Percentiles rank a stretch among this genome's conserved stretches.
phyloP scores from a whole-genome alignment of 2,888 invertebrate species.

The Hydraecia micacea region DNA sequence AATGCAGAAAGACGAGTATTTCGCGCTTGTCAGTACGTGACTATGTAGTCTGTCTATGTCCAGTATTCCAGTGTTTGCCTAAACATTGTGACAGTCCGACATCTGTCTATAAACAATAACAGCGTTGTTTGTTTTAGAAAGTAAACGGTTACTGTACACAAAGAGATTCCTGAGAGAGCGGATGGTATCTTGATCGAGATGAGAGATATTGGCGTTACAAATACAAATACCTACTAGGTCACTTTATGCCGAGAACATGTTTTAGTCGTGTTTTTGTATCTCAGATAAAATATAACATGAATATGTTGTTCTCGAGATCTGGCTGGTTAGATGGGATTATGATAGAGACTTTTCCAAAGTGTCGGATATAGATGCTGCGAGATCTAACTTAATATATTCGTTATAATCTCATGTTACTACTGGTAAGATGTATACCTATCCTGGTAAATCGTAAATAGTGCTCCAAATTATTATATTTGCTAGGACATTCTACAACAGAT shows the following conservation, averaged over 20 bases:
- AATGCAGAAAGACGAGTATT: neutral
- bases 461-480: constrained; percentile 3
- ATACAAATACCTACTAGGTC: constrained; percentile 32
- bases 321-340: neutral
- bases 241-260: neutral
- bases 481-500: constrained; percentile 12
- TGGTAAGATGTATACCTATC: too few species aligned
- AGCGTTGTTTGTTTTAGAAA: constrained; percentile 45
- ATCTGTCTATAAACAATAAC: constrained; percentile 28
- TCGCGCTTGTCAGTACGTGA: neutral
- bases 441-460: neutral
- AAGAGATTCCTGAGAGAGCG: constrained; percentile 47
- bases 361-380: neutral
- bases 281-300: neutral
- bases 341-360: neutral
- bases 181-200: constrained; percentile 36
- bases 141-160: constrained; percentile 37
- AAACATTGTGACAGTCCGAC: constrained; percentile 27
- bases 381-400: neutral
- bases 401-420: neutral
- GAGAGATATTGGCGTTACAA: constrained; percentile 29
- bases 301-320: neutral
- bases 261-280: constrained; percentile 6
- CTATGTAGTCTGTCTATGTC: neutral
- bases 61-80: neutral